Base-by-base conservation (phyloP, 2,797 vertebrate species). In the Enteromius treurensis region DNA sequence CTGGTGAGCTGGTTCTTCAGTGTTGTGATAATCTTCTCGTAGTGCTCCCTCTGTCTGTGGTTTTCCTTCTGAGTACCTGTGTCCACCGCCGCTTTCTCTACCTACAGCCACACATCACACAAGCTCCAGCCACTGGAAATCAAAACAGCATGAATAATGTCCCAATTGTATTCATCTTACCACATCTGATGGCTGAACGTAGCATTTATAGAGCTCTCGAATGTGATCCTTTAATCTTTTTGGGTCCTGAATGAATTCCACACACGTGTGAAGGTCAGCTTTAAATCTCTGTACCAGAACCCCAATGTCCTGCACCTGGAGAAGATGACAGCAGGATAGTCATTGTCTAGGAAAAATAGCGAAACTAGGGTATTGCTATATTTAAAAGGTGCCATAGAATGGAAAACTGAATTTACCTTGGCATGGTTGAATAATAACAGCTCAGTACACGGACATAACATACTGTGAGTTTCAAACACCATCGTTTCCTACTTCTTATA, bases 241-340 rank as follows among this genome's bases (percentile, higher is more conserved):
- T 0, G 96, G 95, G 2, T 99, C 96, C 55, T 97, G 96, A 90
- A 98, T 95, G 85, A 95, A 94, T 5, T 92, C 89, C 5, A 94
- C 93, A 5, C 93, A 94, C 80, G 90, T 91, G 85, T 97, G 93
- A 73, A 99, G 93, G 87, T 99, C 98, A 8, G 93, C 93, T 90
- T 95, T 96, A 83, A 99, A 95, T 74, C 95, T 91, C 76, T 92
- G 94, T 71, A 97, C 91, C 73, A 95, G 70, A 0, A 93, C 92
- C 91, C 97, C 94, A 86, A 95, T 79, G 77, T 95, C 89, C 80
- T 93, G 93, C 76, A 89, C 93, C 85, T 98, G 93, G 79, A 95
- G 8, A 70, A 42, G 29, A 67, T n/a, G n/a, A 67, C 64, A 58
- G 51, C 6, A 17, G 21, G 51, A 7, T 3, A 75, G 21, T 2